A percentile compares a stretch with the other conserved stretches of the same genome.
These are phyloP conservation scores for Anser cygnoides DNA, from an alignment of 2,113 vertebrate genomes.

Conservation along the genomic window DNA sequence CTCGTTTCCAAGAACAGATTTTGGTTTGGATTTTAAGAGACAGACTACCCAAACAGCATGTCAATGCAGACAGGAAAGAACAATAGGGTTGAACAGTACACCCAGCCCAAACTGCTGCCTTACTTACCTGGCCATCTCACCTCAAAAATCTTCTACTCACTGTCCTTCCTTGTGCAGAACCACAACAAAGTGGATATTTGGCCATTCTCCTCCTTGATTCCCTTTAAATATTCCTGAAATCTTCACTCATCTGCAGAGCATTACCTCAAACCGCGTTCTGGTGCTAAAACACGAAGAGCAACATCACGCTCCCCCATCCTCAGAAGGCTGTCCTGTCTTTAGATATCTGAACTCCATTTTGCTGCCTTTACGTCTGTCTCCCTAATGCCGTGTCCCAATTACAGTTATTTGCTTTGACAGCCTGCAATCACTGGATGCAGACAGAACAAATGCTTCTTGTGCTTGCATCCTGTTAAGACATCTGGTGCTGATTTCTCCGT, in stretches of 20 bases:
- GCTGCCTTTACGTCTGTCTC: background rate
- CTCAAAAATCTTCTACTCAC: background rate
- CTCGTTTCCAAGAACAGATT: background rate
- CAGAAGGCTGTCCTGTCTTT: background rate
- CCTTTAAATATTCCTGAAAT: background rate
- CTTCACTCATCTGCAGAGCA: slow-evolving; percentile 18
- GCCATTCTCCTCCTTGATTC: background rate
- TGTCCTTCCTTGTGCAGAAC: background rate
- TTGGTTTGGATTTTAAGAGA: background rate
- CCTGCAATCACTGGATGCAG: background rate
- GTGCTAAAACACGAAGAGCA: background rate
- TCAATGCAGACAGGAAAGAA: background rate
- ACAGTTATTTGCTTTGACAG: background rate
- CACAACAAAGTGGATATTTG: background rate
- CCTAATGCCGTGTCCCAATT: background rate
- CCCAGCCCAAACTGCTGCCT: background rate
- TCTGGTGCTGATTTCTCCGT: background rate
- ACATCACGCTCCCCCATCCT: background rate
- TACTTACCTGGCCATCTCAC: slow-evolving; percentile 3
- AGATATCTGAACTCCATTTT: background rate
- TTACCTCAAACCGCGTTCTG: background rate
- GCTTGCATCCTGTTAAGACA: background rate
- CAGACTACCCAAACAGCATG: background rate
- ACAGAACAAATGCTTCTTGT: background rate
- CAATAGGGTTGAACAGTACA: background rate